Evolutionary conservation across 2,797 vertebrate genomes (phyloP), one percentile per base, ranked within the genome.

Genomic region (Sebastes itinus): DNA sequence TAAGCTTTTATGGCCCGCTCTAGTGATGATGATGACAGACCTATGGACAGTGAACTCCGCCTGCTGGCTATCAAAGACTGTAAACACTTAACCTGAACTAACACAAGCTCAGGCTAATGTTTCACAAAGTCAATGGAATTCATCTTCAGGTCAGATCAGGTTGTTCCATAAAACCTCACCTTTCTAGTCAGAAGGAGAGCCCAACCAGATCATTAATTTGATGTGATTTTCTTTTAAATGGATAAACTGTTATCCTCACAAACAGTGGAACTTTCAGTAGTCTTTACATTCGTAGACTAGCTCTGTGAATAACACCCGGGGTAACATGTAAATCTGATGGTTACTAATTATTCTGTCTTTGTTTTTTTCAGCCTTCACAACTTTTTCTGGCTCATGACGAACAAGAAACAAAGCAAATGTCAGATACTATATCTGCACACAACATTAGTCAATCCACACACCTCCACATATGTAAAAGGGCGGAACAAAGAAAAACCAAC

Each of bases 11-110:
- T 89, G 86, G 87, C 77, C 80, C 63, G 42, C 32, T 83, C 38
- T 72, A 75, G 71, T 87, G 88, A 88, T 76, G 77, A 72, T 87
- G 30, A 80, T 88, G 75, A 77, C 80, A 77, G 81, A 84, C 78
- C 74, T 84, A 69, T 79, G 85, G 80, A 86, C 89, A 84, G 72
- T 87, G 84, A 88, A 83, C 88, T 87, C 80, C 70, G 59, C 35
- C 82, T 88, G 87, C 64, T 68, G 76, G 69, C 80, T 81, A 78
- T 91, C 86, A 87, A 87, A 70, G 72, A 82, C 82, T 64, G 89
- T 86, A 90, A 94, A 94, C 88, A 86, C 89, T 92, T 92, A 86
- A 69, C 85, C 83, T 87, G 78, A 88, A 60, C 87, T 72, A 89
- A 90, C 75, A 84, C 80, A 88, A 80, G 84, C 78, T 63, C 80